Evolutionary conservation across 2,797 vertebrate genomes (phyloP).

Genomic region (Harpagifer antarcticus): DNA sequence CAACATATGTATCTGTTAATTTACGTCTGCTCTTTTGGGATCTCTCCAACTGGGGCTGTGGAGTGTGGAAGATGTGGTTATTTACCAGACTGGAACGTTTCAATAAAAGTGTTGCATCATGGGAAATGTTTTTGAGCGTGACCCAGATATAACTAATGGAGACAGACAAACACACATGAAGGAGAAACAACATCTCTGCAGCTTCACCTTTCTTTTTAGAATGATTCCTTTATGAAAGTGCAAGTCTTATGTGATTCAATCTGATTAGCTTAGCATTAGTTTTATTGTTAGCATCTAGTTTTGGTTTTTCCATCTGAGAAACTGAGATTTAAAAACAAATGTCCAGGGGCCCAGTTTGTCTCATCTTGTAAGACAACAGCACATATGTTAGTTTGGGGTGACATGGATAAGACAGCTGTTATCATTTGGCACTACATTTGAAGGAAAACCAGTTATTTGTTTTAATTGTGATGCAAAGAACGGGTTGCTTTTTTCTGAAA

Average conservation of each 20-base stretch:
- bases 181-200: not conserved
- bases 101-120: not conserved
- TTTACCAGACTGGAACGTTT: not conserved
- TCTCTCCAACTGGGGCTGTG: not conserved
- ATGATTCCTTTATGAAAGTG: not conserved
- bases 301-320: not conserved
- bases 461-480: slow-evolving; percentile 16
- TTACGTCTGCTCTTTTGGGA: not conserved
- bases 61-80: not conserved
- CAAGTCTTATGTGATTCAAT: not conserved
- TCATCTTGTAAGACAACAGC: not conserved
- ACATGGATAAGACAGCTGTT: slow-evolving; percentile 8
- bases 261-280: not conserved
- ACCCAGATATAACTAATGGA: not conserved
- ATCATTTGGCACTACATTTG: slow-evolving; percentile 69
- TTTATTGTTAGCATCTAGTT: too few species aligned
- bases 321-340: slow-evolving; percentile 1
- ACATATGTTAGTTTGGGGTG: slow-evolving; percentile 22
- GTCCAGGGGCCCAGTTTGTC: not conserved
- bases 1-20: too few species aligned
- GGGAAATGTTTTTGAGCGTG: slow-evolving; percentile 8
- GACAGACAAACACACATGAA: not conserved
- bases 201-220: not conserved
- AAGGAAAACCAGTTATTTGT: slow-evolving; percentile 3
- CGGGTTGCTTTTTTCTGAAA: not conserved